Conservation (phyloP, 2,797 vertebrate genomes). For the Chanos chanos region DNA sequence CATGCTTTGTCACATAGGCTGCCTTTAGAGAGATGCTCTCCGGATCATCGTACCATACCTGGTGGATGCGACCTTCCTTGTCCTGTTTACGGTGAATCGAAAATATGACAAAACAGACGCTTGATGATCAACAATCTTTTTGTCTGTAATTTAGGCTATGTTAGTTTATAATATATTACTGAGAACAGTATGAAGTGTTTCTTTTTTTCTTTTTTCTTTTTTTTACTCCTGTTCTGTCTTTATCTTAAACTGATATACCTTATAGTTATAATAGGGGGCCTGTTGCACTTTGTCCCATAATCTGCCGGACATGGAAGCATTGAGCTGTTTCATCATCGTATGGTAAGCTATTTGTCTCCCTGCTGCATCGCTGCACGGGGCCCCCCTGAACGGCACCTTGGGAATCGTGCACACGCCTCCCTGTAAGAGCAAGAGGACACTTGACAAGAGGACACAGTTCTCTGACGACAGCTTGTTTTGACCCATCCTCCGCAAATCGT, state of each 20-base stretch:
- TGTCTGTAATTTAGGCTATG: too few relatives aligned
- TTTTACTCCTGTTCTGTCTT: background rate
- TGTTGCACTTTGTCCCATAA: conserved; percentile 81
- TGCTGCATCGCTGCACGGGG: conserved; percentile 88
- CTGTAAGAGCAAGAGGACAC: too few relatives aligned
- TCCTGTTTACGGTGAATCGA: conserved; percentile 67
- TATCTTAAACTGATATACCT: conserved; percentile 61
- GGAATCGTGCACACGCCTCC: conserved; percentile 76
- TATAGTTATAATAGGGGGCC: conserved; percentile 88
- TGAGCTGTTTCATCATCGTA: conserved; percentile 82
- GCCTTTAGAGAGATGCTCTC: conserved; percentile 85
- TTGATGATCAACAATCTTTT: too few relatives aligned
- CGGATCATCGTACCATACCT: conserved; percentile 93
- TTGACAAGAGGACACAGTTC: too few relatives aligned
- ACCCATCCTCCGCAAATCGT: too few relatives aligned
- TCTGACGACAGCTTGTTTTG: too few relatives aligned
- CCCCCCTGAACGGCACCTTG: conserved; percentile 82
- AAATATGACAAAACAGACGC: too few relatives aligned
- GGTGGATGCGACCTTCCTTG: conserved; percentile 73
- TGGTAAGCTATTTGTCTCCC: conserved; percentile 82
- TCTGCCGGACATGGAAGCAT: conserved; percentile 77
- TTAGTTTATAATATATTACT: background rate
- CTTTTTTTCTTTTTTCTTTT: too few relatives aligned
- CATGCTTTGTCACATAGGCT: conserved; percentile 58
- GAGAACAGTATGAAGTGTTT: too few relatives aligned